Evolutionary conservation across 2,888 invertebrate species (phyloP).

Genomic region (Clusia tigrina): DNA sequence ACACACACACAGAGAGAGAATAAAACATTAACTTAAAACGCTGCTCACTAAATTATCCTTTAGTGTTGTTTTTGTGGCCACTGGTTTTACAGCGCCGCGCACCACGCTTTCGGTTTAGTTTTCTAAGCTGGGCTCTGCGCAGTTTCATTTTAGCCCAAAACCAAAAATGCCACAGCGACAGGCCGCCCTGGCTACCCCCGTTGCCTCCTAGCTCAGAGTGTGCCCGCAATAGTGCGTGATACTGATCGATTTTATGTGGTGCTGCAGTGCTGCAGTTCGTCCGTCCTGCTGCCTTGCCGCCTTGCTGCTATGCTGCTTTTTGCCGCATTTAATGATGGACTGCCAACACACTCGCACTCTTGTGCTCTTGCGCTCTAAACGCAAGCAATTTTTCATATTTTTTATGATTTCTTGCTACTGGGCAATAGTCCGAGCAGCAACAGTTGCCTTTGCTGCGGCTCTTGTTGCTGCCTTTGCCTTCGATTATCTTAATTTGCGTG

Average conservation of each 20-base stretch:
- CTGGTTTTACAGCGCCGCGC: neutral
- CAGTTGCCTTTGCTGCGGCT: neutral
- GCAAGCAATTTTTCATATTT: slow-evolving; percentile 52
- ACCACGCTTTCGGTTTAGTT: neutral
- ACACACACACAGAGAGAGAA: neutral
- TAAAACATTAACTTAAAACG: neutral
- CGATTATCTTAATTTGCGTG: slow-evolving; percentile 49
- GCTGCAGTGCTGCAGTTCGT: neutral
- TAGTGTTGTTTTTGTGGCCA: neutral
- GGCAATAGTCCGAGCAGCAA: slow-evolving; percentile 37
- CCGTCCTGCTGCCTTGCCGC: no score
- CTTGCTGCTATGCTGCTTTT: neutral
- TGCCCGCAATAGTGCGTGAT: neutral
- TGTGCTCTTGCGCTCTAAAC: neutral
- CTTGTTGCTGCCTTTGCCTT: slow-evolving; percentile 23
- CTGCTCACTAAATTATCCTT: slow-evolving; percentile 6
- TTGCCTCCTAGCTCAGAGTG: no score
- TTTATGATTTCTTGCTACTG: slow-evolving; percentile 57
- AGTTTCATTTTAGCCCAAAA: slow-evolving; percentile 12
- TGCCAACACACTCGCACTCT: slow-evolving; percentile 44
- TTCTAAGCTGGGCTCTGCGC: neutral
- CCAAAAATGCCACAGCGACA: neutral
- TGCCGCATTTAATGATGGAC: slow-evolving; percentile 51
- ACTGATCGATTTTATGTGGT: neutral
- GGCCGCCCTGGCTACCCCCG: neutral